Conservation (phyloP, 2,797 vertebrate species). For the Thaleichthys pacificus region DNA sequence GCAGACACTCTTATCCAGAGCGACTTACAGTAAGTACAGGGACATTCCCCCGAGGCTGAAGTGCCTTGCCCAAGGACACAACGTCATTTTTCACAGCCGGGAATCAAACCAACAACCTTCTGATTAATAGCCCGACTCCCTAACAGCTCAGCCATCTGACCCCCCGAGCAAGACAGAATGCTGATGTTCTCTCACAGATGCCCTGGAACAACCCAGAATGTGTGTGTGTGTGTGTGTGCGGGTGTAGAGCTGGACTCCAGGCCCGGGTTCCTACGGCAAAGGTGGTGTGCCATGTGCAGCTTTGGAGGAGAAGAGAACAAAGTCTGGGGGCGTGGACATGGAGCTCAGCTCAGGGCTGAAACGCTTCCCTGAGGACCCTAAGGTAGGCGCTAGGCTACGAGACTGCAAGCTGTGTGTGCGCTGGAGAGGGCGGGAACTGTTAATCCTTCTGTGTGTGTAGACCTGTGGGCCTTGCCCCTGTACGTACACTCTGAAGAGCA, state of each 20-base stretch:
- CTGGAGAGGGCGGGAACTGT: conserved; percentile 9
- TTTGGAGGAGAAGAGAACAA: conserved; percentile 57
- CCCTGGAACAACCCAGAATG: neutral
- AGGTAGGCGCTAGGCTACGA: conserved; percentile 15
- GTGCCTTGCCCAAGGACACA: no score
- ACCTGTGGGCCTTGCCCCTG: conserved; percentile 66
- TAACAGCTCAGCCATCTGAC: no score
- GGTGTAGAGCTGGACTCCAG: conserved; percentile 67
- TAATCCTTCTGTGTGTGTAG: conserved; percentile 43
- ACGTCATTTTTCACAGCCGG: no score
- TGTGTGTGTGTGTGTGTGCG: neutral
- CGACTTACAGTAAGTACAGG: no score
- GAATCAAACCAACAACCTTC: no score
- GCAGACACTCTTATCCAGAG: no score
- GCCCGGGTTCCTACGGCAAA: conserved; percentile 70
- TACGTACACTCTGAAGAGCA: conserved; percentile 65
- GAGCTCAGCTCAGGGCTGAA: conserved; percentile 26
- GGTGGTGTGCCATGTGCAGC: conserved; percentile 61
- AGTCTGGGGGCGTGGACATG: conserved; percentile 52
- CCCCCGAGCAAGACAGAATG: no score
- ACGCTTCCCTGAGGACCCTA: conserved; percentile 10
- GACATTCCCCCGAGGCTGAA: no score
- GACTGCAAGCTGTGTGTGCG: neutral
- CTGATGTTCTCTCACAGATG: neutral
- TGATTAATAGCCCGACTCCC: no score